A percentile compares a stretch with the other conserved stretches of the same genome.
These are phyloP conservation scores for Netelia virgata DNA, from an alignment of 2,888 invertebrate genomes.

Conservation along the genomic window DNA sequence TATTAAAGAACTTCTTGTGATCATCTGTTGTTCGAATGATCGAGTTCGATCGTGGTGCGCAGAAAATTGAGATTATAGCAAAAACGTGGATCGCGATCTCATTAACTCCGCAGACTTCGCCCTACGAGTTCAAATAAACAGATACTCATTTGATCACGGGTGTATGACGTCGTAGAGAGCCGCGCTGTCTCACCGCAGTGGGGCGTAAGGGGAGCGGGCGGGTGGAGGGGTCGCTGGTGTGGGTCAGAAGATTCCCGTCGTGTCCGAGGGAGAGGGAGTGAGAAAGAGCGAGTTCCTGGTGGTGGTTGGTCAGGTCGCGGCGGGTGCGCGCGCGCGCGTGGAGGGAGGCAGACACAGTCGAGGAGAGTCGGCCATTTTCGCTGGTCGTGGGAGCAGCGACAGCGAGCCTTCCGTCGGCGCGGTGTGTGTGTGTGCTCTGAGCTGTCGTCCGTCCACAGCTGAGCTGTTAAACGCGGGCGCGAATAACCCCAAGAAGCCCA, in stretches of 20 bases:
- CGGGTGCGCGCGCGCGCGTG: constrained; percentile 57
- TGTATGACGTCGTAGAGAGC: constrained; percentile 53
- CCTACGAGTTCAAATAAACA: not conserved
- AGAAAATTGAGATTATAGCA: not conserved
- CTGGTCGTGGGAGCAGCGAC: constrained; percentile 74
- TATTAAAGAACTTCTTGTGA: not conserved
- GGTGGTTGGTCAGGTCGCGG: constrained; percentile 67
- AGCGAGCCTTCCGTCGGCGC: constrained; percentile 76
- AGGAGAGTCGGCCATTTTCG: constrained; percentile 78
- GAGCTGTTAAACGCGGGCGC: constrained; percentile 77
- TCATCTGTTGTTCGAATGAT: not conserved
- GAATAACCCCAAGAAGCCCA: constrained; percentile 63
- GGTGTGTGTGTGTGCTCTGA: constrained; percentile 73
- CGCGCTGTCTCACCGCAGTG: constrained; percentile 51
- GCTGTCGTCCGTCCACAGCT: constrained; percentile 81
- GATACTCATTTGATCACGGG: constrained; percentile 33
- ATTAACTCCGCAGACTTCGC: not conserved
- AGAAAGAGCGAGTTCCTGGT: constrained; percentile 9
- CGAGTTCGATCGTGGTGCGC: not conserved
- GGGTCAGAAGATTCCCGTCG: constrained; percentile 18
- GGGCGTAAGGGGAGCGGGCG: not conserved
- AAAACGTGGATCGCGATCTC: not conserved
- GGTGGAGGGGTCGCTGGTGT: not conserved
- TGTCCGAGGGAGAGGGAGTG: constrained; percentile 6
- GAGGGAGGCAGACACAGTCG: constrained; percentile 52